Base-by-base conservation (phyloP, 2,797 vertebrate genomes). In the Gobionotothen gibberifrons region DNA sequence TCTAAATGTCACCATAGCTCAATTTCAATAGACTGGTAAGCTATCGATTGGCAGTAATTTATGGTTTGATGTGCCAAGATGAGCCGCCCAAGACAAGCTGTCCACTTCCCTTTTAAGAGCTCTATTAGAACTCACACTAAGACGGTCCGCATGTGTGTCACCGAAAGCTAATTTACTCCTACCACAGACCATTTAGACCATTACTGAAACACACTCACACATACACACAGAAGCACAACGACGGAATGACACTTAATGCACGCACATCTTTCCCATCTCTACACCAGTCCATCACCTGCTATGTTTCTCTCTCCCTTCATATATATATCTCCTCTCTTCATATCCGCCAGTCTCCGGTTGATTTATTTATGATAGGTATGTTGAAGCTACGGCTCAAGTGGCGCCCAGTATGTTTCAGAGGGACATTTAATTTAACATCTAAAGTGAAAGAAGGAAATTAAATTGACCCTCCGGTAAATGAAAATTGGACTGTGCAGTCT, bases 11-110 rank as follows among this genome's bases (percentile, higher is more conserved):
- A 89, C 87, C 82, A 86, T 91, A 93, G 90, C 92, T 94, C 92
- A 93, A 90, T 91, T 94, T 94, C 92, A 94, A 94, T 94, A 90
- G 92, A 94, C 94, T 94, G 86, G 90, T 92, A 88, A 91, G 85
- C 78, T 94, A 94, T 94, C 90, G 93, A 95, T 94, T 94, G 87
- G 87, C 85, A 82, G 84, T 94, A 93, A 95, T 94, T 94, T 94
- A 95, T 93, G 91, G 86, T 85, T 90, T 90, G 87, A 90, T 91
- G 86, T 89, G 90, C 85, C 81, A 85, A 89, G 89, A 93, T 92
- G 90, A 94, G 87, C 76, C 46, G 63, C 81, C 82, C 79, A 87
- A 93, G 92, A 92, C 87, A 90, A 91, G 91, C 91, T 87, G 90
- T 94, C 93, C 92, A 89, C 91, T 94, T 93, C 85, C 90, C 90